A percentile compares a stretch with the other conserved stretches of the same genome.
Evolutionary conservation across 2,888 invertebrate genomes (phyloP).

Genomic region (Tortrix viridana): DNA sequence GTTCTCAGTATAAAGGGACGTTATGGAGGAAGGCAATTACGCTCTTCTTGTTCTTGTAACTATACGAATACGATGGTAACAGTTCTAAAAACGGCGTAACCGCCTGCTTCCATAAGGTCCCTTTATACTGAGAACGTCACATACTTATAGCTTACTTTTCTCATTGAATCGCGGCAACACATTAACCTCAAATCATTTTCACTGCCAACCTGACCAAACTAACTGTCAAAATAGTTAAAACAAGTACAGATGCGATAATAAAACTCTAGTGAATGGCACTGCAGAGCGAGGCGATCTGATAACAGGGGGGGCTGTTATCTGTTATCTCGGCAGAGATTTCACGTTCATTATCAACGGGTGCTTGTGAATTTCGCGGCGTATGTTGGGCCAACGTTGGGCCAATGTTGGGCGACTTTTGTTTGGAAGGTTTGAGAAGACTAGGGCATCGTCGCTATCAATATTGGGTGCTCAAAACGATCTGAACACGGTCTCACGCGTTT

Average conservation of each 20-base stretch:
- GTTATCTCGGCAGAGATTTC: slow-evolving; percentile 72
- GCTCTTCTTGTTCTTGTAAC: no score
- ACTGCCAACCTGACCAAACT: slow-evolving; percentile 30
- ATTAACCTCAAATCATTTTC: slow-evolving; percentile 4
- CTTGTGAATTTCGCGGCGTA: slow-evolving; percentile 33
- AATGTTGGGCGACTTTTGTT: slow-evolving; percentile 28
- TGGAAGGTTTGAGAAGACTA: background rate
- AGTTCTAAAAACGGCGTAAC: no score
- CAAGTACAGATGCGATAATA: slow-evolving; percentile 46
- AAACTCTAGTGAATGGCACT: slow-evolving; percentile 55
- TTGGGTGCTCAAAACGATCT: no score
- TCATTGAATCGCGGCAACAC: no score
- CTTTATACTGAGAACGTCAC: no score
- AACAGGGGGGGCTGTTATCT: slow-evolving; percentile 44
- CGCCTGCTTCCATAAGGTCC: no score
- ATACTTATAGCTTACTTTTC: no score
- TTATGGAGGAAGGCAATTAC: no score
- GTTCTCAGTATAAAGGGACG: no score
- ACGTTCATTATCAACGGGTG: slow-evolving; percentile 73
- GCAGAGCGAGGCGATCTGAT: slow-evolving; percentile 58
- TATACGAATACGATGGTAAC: no score
- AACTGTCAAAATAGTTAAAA: slow-evolving; percentile 38
- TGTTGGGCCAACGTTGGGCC: slow-evolving; percentile 27
- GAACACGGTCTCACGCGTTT: no score
- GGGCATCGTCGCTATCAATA: no score